Conservation (phyloP, 1,140 invertebrate genomes). For the Brachionus manjavacas region DNA sequence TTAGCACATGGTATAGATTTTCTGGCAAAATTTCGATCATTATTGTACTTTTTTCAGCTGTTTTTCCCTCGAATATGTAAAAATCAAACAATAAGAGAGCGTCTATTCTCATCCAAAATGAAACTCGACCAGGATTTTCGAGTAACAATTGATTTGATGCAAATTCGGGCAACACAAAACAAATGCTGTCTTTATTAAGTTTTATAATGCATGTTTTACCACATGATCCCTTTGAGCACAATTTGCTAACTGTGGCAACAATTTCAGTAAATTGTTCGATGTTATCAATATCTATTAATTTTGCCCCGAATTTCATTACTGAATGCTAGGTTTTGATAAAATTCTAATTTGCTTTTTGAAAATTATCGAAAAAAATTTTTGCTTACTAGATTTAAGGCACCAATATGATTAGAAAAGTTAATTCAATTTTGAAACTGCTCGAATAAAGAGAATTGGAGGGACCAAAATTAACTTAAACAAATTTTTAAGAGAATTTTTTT, state of each 20-base stretch:
- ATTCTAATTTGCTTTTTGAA: background rate
- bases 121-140: background rate
- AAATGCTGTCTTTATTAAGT: background rate
- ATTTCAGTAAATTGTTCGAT: slow-evolving; percentile 2
- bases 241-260: background rate
- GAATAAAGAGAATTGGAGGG: background rate
- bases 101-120: slow-evolving; percentile 13
- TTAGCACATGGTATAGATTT: background rate
- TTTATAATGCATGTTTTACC: background rate
- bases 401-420: background rate
- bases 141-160: background rate
- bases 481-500: background rate
- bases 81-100: background rate
- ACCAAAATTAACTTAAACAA: background rate
- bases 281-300: background rate
- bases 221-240: background rate
- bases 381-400: background rate
- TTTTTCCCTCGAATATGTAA: slow-evolving; percentile 4
- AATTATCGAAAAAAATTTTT: background rate
- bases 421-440: background rate
- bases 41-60: background rate
- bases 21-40: background rate
- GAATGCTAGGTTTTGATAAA: background rate
- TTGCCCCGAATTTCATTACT: background rate
- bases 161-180: background rate